Conservation (phyloP, 2,888 invertebrate species). For the Maniola hyperantus region DNA sequence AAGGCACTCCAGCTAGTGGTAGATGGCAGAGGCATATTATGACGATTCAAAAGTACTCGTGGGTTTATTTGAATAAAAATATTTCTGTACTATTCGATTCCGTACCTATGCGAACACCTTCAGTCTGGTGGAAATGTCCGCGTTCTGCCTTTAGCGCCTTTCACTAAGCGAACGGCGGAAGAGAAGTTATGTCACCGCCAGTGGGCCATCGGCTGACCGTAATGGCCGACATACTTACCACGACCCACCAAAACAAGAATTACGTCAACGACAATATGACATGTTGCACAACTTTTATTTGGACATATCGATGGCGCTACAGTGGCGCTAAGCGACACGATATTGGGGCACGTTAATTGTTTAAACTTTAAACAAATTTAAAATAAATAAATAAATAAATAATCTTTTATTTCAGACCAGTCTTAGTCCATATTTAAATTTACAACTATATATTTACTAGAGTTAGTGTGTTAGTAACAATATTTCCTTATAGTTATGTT, state of each 20-base stretch:
- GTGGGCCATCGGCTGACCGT: conserved; percentile 78
- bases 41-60: too few species aligned
- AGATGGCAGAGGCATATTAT: too few species aligned
- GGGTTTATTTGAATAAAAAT: too few species aligned
- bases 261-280: conserved; percentile 71
- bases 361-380: too few species aligned
- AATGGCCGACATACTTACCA: conserved; percentile 78
- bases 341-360: neutral
- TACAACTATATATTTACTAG: too few species aligned
- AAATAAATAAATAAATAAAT: too few species aligned
- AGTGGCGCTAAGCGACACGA: conserved; percentile 16
- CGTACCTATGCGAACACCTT: neutral
- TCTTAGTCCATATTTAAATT: too few species aligned
- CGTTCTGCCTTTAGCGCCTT: conserved; percentile 42
- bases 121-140: conserved; percentile 22
- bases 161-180: conserved; percentile 68
- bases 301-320: conserved; percentile 53
- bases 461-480: too few species aligned
- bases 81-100: too few species aligned
- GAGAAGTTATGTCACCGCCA: conserved; percentile 74
- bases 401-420: too few species aligned
- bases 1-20: too few species aligned
- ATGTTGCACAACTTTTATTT: conserved; percentile 65
- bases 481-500: too few species aligned
- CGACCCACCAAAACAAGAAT: conserved; percentile 77